phyloP scores from a whole-genome alignment of 2,888 invertebrate genomes.

The Melinaea marsaeus region DNA sequence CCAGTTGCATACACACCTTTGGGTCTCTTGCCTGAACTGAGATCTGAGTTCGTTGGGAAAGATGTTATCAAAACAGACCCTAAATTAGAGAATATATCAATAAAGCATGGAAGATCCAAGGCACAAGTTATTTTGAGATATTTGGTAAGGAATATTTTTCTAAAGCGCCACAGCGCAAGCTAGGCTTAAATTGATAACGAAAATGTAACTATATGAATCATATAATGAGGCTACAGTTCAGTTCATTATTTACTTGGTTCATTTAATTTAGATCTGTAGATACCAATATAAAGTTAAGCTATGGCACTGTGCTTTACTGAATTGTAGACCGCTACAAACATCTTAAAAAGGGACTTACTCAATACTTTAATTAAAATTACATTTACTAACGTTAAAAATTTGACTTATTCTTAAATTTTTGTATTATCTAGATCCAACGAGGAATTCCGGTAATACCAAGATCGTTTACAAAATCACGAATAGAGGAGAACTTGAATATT shows the following conservation, averaged over 20 bases:
- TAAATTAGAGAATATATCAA: conserved; percentile 74
- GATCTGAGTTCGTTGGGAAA: conserved; percentile 66
- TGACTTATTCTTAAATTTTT: not conserved
- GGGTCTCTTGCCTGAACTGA: conserved; percentile 69
- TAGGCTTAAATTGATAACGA: too few relatives aligned
- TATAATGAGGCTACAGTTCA: too few relatives aligned
- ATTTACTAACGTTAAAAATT: not conserved
- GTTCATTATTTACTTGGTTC: too few relatives aligned
- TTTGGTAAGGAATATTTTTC: conserved; percentile 69
- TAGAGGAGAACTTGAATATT: conserved; percentile 82
- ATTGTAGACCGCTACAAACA: too few relatives aligned
- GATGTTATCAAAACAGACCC: conserved; percentile 79
- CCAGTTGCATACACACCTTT: conserved; percentile 87
- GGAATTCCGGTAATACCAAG: conserved; percentile 85
- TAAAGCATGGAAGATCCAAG: conserved; percentile 80
- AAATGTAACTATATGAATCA: too few relatives aligned
- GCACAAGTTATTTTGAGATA: conserved; percentile 83
- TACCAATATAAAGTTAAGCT: too few relatives aligned
- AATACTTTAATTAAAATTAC: too few relatives aligned
- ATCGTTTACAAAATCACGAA: conserved; percentile 82
- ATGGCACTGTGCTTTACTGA: not conserved
- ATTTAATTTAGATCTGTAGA: too few relatives aligned
- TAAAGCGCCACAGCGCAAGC: too few relatives aligned
- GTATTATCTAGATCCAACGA: conserved; percentile 73
- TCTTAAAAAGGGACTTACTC: too few relatives aligned